Percentiles rank a stretch among this genome's conserved stretches.
phyloP scores from a whole-genome alignment of 30 jellyfish, hydroid and myxozoan species.

The Aurelia sp. region DNA sequence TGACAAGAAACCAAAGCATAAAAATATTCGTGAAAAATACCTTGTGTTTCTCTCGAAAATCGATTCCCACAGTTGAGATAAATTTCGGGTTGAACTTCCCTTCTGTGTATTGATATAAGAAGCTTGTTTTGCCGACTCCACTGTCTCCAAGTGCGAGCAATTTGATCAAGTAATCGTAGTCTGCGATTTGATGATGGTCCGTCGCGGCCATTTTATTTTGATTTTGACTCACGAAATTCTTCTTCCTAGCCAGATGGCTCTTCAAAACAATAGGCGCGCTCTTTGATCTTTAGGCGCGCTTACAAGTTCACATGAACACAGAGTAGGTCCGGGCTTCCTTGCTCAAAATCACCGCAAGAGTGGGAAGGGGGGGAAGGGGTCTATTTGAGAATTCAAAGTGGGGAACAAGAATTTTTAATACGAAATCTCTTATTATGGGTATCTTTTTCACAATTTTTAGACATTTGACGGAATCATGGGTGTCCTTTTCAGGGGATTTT shows the following conservation, averaged over 20 bases:
- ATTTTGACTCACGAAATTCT: neutral
- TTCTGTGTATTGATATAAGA: conserved; percentile 83
- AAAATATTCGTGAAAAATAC: neutral
- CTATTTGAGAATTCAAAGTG: too few species aligned
- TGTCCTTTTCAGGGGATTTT: too few species aligned
- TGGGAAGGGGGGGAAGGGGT: too few species aligned
- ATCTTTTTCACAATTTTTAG: too few species aligned
- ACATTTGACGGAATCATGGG: too few species aligned
- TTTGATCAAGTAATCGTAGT: conserved; percentile 81
- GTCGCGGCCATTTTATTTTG: conserved; percentile 68
- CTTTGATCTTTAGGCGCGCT: neutral
- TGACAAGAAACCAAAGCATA: too few species aligned
- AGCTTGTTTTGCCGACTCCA: conserved; percentile 94
- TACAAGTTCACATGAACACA: too few species aligned
- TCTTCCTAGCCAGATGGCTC: conserved; percentile 49
- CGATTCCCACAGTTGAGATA: conserved; percentile 91
- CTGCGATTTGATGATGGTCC: conserved; percentile 81
- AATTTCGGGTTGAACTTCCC: conserved; percentile 81
- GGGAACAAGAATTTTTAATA: too few species aligned
- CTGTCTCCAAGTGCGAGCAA: conserved; percentile 90
- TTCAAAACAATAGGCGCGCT: conserved; percentile 10
- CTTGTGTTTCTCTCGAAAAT: conserved; percentile 92
- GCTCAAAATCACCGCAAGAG: too few species aligned
- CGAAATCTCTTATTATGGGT: too few species aligned
- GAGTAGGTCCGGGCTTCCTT: too few species aligned